A percentile compares a stretch with the other conserved stretches of the same genome.
These are phyloP conservation scores for Muscicapa adusta DNA, from an alignment of 2,113 vertebrate genomes.

Conservation along the genomic window DNA sequence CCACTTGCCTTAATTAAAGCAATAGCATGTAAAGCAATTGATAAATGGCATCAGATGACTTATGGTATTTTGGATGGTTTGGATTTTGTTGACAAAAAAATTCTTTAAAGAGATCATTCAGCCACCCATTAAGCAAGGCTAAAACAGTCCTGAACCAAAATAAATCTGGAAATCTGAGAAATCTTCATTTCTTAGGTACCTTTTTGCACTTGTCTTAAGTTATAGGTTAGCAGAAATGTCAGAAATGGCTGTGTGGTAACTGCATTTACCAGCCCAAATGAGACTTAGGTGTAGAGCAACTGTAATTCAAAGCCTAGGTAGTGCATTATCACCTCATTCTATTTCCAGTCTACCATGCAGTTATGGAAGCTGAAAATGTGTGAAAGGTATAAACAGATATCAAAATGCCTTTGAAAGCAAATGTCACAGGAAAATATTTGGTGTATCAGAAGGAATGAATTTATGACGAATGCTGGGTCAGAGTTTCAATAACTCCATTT, in stretches of 20 bases:
- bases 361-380: background rate
- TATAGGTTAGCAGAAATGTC: background rate
- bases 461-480: background rate
- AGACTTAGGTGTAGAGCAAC: background rate
- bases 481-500: background rate
- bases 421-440: background rate
- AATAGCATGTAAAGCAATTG: background rate
- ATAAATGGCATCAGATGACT: background rate
- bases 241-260: background rate
- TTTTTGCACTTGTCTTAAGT: background rate
- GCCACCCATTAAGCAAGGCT: background rate
- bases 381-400: background rate
- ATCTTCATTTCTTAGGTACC: background rate
- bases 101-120: background rate
- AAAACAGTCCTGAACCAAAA: background rate
- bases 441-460: background rate
- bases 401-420: constrained; percentile 3
- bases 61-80: background rate
- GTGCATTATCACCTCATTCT: background rate
- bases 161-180: background rate
- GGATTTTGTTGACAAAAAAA: background rate
- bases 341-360: background rate
- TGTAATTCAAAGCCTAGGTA: background rate
- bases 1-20: background rate
- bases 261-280: background rate